A percentile compares a stretch with the other conserved stretches of the same genome.
These are phyloP conservation scores for Hypselothyrea guttata DNA, from an alignment of 2,888 invertebrate genomes.

Conservation along the genomic window DNA sequence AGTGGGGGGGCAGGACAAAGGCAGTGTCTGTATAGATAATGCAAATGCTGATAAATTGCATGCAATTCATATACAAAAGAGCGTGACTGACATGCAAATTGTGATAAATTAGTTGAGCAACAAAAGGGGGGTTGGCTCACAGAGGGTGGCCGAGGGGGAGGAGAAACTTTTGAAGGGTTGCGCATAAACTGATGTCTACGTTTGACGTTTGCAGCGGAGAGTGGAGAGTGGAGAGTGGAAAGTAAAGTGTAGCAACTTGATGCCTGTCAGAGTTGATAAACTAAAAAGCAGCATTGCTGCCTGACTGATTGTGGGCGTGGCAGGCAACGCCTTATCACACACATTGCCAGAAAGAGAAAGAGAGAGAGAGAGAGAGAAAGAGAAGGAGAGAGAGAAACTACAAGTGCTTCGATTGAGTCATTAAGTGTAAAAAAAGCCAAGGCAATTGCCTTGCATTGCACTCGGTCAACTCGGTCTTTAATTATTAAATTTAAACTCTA, in stretches of 20 bases:
- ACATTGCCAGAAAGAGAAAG: too few relatives aligned
- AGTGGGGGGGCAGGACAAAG: conserved; percentile 7
- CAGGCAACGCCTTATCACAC: conserved; percentile 2
- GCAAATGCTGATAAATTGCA: conserved; percentile 72
- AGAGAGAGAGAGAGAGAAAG: too few relatives aligned
- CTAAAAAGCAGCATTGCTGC: conserved; percentile 9
- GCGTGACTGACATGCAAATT: conserved; percentile 78
- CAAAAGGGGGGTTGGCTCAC: neutral
- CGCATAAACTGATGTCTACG: conserved; percentile 17
- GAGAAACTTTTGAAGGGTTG: conserved; percentile 14
- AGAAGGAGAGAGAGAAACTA: too few relatives aligned
- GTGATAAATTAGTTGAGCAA: conserved; percentile 66
- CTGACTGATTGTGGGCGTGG: conserved; percentile 14
- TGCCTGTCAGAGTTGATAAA: conserved; percentile 24
- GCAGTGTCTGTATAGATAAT: conserved; percentile 27
- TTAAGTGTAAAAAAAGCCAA: conserved; percentile 4
- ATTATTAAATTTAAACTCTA: conserved; percentile 60
- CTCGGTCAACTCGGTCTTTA: conserved; percentile 68
- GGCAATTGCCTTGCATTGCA: conserved; percentile 22
- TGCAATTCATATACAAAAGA: conserved; percentile 66
- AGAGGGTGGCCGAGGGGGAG: neutral
- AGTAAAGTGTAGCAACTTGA: conserved; percentile 36
- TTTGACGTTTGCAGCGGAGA: conserved; percentile 45
- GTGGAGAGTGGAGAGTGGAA: too few relatives aligned
- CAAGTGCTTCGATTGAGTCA: conserved; percentile 24